These are phyloP conservation scores for Sceloporus tristichus DNA, from an alignment of 2,113 vertebrate genomes.

Conservation along the genomic window DNA sequence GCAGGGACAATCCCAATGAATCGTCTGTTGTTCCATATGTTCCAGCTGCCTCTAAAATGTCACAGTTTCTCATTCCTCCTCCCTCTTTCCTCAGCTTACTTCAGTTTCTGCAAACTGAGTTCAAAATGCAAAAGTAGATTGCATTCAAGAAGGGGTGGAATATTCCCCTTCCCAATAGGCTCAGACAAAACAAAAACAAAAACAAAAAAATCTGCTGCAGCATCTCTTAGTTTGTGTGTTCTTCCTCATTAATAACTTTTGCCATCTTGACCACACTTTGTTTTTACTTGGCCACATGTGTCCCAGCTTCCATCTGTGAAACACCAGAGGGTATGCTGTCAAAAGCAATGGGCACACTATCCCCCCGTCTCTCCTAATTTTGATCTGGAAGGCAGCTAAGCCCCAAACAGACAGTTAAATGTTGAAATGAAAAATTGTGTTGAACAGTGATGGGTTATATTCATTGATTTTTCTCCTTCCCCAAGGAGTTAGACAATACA, in stretches of 20 bases:
- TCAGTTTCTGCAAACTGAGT: too few species aligned
- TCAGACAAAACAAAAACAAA: too few species aligned
- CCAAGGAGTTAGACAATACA: constrained; percentile 25
- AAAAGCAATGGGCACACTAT: neutral
- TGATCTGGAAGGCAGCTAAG: neutral
- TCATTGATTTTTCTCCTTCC: constrained; percentile 23
- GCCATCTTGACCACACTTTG: too few species aligned
- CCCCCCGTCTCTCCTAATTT: neutral
- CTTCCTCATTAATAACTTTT: neutral
- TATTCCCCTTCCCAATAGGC: too few species aligned
- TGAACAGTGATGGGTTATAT: neutral
- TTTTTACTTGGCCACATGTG: neutral
- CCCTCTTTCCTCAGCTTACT: too few species aligned
- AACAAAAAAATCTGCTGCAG: too few species aligned
- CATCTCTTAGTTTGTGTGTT: neutral
- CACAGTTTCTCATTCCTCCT: too few species aligned
- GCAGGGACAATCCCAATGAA: too few species aligned
- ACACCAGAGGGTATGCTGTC: neutral
- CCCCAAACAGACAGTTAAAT: neutral
- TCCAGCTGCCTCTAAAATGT: too few species aligned
- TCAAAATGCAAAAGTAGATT: too few species aligned
- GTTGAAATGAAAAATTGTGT: constrained; percentile 12
- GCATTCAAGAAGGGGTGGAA: too few species aligned
- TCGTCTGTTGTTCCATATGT: too few species aligned
- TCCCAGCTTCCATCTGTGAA: neutral